Evolutionary conservation across 2,113 vertebrate genomes (phyloP).

Genomic region (Malurus alboscapulatus): DNA sequence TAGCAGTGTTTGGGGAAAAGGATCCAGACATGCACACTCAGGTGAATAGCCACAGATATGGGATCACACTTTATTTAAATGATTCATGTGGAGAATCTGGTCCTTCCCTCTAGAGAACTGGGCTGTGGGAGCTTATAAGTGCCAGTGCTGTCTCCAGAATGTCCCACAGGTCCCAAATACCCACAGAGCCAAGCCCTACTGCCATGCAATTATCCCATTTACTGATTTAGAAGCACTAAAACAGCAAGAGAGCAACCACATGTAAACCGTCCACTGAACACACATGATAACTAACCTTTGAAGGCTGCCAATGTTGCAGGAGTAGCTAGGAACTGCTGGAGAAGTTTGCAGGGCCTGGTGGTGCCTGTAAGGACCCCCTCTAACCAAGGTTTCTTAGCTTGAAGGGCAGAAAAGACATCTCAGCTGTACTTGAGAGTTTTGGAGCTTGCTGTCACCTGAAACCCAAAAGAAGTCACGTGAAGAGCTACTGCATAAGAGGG

Average conservation of each 20-base stretch:
- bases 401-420: constrained; percentile 17
- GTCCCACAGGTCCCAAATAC: background rate
- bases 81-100: background rate
- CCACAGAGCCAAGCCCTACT: background rate
- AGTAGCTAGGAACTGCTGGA: background rate
- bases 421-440: background rate
- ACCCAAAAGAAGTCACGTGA: constrained; percentile 28
- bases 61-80: background rate
- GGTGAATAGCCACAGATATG: background rate
- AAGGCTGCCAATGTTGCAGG: constrained; percentile 12
- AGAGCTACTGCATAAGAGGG: background rate
- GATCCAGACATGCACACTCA: background rate
- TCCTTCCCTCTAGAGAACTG: background rate
- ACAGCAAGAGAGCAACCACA: background rate
- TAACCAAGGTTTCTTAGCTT: background rate
- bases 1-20: background rate
- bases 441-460: constrained; percentile 45
- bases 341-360: background rate
- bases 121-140: background rate
- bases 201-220: background rate
- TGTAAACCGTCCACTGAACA: background rate
- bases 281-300: constrained; percentile 37
- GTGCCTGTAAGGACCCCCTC: background rate
- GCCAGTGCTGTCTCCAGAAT: background rate
- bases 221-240: background rate